Conservation (phyloP, 2,113 vertebrate species). For the Melanerpes formicivorus region DNA sequence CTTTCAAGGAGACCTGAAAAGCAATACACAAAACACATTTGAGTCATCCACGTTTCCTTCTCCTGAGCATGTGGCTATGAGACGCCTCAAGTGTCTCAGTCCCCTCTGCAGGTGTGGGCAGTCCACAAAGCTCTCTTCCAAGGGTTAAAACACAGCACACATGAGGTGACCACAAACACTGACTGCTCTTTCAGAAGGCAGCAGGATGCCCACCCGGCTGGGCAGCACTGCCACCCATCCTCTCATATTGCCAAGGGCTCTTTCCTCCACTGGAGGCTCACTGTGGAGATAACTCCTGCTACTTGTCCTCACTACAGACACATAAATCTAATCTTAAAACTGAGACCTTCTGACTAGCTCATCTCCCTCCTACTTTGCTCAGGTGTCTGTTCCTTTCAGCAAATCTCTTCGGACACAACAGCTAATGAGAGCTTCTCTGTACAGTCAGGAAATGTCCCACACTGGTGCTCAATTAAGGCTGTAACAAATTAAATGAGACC, state of each 20-base stretch:
- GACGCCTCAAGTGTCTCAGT: not conserved
- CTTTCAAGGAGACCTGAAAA: not conserved
- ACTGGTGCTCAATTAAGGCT: not conserved
- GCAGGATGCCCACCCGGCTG: not conserved
- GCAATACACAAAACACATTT: not conserved
- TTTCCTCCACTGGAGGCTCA: not conserved
- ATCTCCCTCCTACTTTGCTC: not conserved
- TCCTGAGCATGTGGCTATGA: not conserved
- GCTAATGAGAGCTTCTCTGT: not conserved
- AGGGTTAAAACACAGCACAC: not conserved
- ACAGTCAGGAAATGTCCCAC: not conserved
- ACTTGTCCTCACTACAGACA: not conserved
- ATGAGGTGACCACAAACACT: not conserved
- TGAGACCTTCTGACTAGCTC: not conserved
- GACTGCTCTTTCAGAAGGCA: not conserved
- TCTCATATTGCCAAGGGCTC: not conserved
- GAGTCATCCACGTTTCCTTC: not conserved
- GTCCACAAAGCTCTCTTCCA: not conserved
- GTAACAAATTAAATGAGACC: not conserved
- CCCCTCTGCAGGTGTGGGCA: not conserved
- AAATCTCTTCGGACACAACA: not conserved
- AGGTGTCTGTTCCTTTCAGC: not conserved
- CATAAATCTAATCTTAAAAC: not conserved
- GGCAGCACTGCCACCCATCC: not conserved
- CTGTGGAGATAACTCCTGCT: accelerated